These are phyloP conservation scores for Gonatopus flavifemur DNA, from an alignment of 1,140 invertebrate species.

Conservation along the genomic window DNA sequence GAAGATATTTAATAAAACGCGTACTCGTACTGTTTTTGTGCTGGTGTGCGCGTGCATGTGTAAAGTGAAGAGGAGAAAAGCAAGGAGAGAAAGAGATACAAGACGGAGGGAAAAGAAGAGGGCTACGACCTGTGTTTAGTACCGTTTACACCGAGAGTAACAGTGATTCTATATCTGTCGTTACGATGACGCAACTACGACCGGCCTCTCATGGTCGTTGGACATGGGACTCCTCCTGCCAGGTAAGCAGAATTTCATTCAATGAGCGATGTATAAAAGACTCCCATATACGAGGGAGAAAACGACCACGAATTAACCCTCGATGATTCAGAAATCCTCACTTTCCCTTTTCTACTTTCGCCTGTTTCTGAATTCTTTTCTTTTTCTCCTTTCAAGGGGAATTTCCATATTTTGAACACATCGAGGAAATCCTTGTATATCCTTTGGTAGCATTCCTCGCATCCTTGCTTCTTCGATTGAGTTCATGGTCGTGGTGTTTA, in stretches of 20 bases:
- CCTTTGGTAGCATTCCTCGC: too few species aligned
- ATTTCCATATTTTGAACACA: too few species aligned
- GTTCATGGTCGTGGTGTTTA: conserved; percentile 11
- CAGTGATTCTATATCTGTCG: conserved; percentile 33
- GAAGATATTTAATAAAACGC: too few species aligned
- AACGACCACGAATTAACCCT: too few species aligned
- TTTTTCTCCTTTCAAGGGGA: too few species aligned
- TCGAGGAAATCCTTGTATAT: too few species aligned
- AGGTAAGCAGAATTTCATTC: neutral
- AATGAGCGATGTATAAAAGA: neutral
- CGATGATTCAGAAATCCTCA: neutral
- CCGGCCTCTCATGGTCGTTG: conserved; percentile 18
- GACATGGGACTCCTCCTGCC: conserved; percentile 16
- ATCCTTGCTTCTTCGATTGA: too few species aligned
- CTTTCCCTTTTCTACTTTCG: neutral
- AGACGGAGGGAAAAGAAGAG: conserved; percentile 1
- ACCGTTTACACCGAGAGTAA: conserved; percentile 27
- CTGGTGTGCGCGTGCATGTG: too few species aligned
- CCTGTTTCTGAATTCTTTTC: too few species aligned
- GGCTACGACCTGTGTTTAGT: conserved; percentile 30
- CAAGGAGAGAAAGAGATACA: neutral
- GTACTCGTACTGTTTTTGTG: too few species aligned
- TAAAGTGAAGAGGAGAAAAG: neutral
- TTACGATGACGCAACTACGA: conserved; percentile 28
- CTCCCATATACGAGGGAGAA: too few species aligned